Evolutionary conservation across 2,888 invertebrate species (phyloP).

Genomic region (Epistrophe grossulariae): DNA sequence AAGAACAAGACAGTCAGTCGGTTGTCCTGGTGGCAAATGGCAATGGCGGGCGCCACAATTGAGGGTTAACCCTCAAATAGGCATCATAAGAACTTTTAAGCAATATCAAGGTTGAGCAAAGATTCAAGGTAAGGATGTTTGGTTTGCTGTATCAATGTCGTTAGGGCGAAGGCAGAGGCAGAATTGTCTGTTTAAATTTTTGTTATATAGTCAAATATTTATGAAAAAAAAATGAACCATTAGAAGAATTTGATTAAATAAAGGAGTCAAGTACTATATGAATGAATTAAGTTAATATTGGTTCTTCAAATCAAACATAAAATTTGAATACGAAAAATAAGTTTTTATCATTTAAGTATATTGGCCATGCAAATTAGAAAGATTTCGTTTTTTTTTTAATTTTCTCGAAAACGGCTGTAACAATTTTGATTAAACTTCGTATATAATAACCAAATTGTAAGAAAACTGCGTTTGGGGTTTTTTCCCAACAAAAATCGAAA

Average conservation of each 20-base stretch:
- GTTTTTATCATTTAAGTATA: too few relatives aligned
- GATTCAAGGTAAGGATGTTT: not conserved
- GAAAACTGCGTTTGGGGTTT: too few relatives aligned
- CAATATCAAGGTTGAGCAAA: not conserved
- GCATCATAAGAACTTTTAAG: conserved; percentile 20
- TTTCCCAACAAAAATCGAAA: too few relatives aligned
- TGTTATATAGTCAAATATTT: conserved; percentile 20
- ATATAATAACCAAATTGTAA: too few relatives aligned
- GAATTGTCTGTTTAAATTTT: not conserved
- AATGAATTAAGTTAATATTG: not conserved
- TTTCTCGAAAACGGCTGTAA: too few relatives aligned
- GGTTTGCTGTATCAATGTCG: not conserved
- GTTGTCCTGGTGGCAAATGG: conserved; percentile 46
- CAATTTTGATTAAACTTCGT: too few relatives aligned
- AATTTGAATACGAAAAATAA: too few relatives aligned
- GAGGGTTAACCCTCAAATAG: conserved; percentile 66
- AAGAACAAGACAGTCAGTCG: conserved; percentile 47
- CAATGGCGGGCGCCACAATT: conserved; percentile 34
- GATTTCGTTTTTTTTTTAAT: too few relatives aligned
- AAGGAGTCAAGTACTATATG: not conserved
- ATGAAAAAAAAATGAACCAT: conserved; percentile 33
- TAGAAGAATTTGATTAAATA: conserved; percentile 21
- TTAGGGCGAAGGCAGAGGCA: not conserved
- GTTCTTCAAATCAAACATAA: not conserved
- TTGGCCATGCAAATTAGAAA: too few relatives aligned